phyloP scores from a whole-genome alignment of 1,140 invertebrate species.

The Drosophila subobscura region DNA sequence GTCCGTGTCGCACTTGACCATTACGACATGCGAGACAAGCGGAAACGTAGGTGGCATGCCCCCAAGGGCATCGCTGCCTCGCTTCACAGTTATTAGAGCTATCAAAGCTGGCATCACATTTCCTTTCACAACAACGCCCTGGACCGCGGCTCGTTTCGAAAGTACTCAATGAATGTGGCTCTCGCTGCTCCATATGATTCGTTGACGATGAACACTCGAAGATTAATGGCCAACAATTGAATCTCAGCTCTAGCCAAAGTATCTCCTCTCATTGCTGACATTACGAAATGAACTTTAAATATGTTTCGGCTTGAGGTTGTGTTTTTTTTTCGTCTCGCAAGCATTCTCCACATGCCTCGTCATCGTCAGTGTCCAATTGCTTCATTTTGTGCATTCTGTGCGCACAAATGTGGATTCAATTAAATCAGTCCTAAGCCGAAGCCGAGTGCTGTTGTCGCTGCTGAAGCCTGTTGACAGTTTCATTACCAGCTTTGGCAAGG shows the following conservation, averaged over 20 bases:
- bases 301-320: slow-evolving; percentile 21
- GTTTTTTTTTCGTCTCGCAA: slow-evolving; percentile 7
- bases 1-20: slow-evolving; percentile 33
- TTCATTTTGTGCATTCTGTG: slow-evolving; percentile 54
- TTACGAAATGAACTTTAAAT: slow-evolving; percentile 59
- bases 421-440: slow-evolving; percentile 28
- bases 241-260: too few species aligned
- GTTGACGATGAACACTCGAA: slow-evolving; percentile 55
- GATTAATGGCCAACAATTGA: slow-evolving; percentile 58
- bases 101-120: slow-evolving; percentile 40
- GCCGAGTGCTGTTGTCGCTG: slow-evolving; percentile 9
- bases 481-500: slow-evolving; percentile 59
- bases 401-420: slow-evolving; percentile 55
- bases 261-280: slow-evolving; percentile 19
- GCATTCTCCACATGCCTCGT: slow-evolving; percentile 53
- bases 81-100: slow-evolving; percentile 34
- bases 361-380: slow-evolving; percentile 48
- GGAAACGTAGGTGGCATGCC: slow-evolving; percentile 37
- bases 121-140: slow-evolving; percentile 74
- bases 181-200: slow-evolving; percentile 36
- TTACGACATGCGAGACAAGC: slow-evolving; percentile 55
- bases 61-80: slow-evolving; percentile 13
- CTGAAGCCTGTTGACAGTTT: slow-evolving; percentile 60
- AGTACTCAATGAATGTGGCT: slow-evolving; percentile 56
- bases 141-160: slow-evolving; percentile 73